phyloP scores from a whole-genome alignment of 2,113 vertebrate species.

The Cariama cristata region DNA sequence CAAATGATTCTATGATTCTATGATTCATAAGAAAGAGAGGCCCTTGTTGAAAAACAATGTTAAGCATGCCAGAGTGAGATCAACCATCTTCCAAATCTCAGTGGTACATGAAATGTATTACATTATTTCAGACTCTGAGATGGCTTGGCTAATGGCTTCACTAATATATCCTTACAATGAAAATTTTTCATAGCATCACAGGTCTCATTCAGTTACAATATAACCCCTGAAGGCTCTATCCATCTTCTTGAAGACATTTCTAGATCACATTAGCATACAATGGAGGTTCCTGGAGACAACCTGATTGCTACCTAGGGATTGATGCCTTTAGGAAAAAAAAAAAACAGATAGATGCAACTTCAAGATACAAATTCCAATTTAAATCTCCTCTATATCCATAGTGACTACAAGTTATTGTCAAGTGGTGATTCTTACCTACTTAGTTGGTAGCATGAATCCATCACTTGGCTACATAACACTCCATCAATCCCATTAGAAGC shows the following conservation, averaged over 20 bases:
- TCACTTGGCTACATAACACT: not conserved
- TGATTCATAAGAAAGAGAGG: not conserved
- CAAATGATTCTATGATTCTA: too few species aligned
- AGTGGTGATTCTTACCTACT: not conserved
- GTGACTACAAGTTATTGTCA: not conserved
- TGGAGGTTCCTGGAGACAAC: conserved; percentile 12
- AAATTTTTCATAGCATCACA: conserved; percentile 2
- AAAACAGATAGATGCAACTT: conserved; percentile 13
- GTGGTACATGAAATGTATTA: not conserved
- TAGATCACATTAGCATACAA: conserved; percentile 16
- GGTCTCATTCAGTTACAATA: conserved; percentile 3
- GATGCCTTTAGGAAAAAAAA: conserved; percentile 6
- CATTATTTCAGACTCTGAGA: conserved; percentile 20
- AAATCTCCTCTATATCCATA: not conserved
- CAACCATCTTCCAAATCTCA: conserved; percentile 16
- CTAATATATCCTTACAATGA: conserved; percentile 15
- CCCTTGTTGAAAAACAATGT: not conserved
- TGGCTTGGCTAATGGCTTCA: conserved; percentile 5
- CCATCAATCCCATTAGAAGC: not conserved
- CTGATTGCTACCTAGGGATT: not conserved
- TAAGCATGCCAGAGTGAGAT: not conserved
- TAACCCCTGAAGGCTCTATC: not conserved
- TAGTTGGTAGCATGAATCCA: not conserved
- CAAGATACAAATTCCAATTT: not conserved
- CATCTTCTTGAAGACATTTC: not conserved